Conservation (phyloP, 2,888 invertebrate genomes). For the Cryptus armator region DNA sequence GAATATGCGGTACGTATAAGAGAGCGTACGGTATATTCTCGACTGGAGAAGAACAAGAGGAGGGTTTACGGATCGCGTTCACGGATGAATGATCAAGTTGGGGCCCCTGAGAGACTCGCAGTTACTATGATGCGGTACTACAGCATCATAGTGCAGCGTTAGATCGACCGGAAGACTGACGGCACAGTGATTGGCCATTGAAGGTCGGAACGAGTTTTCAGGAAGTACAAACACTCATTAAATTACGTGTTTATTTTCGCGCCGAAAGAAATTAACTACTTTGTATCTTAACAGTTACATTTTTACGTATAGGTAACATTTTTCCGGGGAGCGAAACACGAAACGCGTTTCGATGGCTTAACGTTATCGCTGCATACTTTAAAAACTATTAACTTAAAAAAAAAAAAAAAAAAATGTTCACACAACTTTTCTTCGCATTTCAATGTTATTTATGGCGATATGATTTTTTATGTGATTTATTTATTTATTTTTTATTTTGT, state of each 20-base stretch:
- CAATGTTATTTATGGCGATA: not conserved
- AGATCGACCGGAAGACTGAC: not conserved
- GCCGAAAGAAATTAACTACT: not conserved
- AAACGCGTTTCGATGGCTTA: not conserved
- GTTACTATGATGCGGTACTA: conserved; percentile 58
- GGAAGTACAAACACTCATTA: not conserved
- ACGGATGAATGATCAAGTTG: conserved; percentile 65
- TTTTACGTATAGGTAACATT: not conserved
- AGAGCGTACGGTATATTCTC: conserved; percentile 61
- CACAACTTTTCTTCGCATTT: too few relatives aligned
- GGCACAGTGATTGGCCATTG: conserved; percentile 52
- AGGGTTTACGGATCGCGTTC: conserved; percentile 63
- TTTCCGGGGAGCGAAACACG: not conserved
- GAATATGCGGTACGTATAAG: not conserved
- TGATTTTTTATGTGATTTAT: not conserved
- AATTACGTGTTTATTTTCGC: not conserved
- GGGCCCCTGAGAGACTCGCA: conserved; percentile 24
- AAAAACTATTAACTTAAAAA: too few relatives aligned
- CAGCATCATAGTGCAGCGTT: conserved; percentile 4
- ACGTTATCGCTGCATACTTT: too few relatives aligned
- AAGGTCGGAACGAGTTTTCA: not conserved
- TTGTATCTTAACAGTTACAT: not conserved
- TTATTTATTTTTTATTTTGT: not conserved
- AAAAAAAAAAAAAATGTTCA: too few relatives aligned
- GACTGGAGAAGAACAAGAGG: conserved; percentile 52